Percentiles rank a stretch among this genome's conserved stretches.
phyloP scores from a whole-genome alignment of 1,140 invertebrate species.

The Platorchestia sp. region DNA sequence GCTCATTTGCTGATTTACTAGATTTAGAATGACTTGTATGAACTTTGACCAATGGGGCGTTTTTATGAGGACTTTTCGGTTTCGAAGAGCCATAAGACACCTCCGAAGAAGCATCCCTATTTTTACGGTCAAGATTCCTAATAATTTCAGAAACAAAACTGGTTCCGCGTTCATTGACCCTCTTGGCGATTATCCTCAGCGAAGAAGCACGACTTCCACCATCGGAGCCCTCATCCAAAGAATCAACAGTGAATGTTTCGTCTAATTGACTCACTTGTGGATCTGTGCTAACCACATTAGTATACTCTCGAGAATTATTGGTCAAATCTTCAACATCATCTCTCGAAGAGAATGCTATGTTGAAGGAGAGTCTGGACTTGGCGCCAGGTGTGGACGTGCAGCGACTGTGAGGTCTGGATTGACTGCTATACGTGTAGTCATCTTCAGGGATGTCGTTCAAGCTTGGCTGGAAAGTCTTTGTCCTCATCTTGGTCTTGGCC shows the following conservation, averaged over 20 bases:
- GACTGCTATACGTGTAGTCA: constrained; percentile 47
- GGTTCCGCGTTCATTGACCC: constrained; percentile 72
- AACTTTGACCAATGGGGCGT: constrained; percentile 16
- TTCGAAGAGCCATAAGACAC: constrained; percentile 70
- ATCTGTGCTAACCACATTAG: constrained; percentile 1
- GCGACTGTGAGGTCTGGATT: constrained; percentile 41
- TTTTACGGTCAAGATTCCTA: constrained; percentile 64
- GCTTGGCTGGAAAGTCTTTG: constrained; percentile 84
- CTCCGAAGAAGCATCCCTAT: constrained; percentile 33
- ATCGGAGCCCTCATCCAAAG: constrained; percentile 68
- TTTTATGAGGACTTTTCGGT: constrained; percentile 67
- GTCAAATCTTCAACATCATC: constrained; percentile 1
- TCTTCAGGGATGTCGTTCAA: constrained; percentile 87
- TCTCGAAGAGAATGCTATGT: neutral
- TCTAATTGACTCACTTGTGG: constrained; percentile 15
- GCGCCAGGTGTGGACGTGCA: constrained; percentile 12
- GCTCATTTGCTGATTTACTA: constrained; percentile 56
- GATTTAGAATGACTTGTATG: constrained; percentile 10
- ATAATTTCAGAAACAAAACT: constrained; percentile 70
- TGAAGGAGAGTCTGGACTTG: constrained; percentile 30
- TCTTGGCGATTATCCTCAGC: constrained; percentile 81
- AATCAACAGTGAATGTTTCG: constrained; percentile 18
- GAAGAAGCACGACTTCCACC: constrained; percentile 80
- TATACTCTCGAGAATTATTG: neutral
- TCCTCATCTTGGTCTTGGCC: constrained; percentile 87